Base-by-base conservation (phyloP, 1,140 invertebrate species). In the Pachypeltis micranthus region DNA sequence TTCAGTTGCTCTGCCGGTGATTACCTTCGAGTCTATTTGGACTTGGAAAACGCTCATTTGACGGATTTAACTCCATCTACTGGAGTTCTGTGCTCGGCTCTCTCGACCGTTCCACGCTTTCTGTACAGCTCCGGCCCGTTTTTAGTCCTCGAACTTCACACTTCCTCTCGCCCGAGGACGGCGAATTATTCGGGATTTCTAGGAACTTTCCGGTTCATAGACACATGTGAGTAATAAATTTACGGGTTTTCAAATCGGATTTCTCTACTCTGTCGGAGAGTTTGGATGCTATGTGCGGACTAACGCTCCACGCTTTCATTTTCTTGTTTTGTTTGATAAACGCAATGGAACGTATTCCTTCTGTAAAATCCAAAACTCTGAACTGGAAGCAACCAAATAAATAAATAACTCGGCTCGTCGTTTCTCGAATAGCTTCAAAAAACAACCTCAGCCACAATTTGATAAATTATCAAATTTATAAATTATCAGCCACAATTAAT, bases 101-200 rank as follows among this genome's bases (percentile, higher is more conserved):
- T 65, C 77, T 86, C 65, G 72, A 75, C 29, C 83, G 90, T 88
- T 44, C 86, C 87, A 10, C 81, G 84, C 67, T 82, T 85, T 4
- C 76, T 90, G 63, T 92, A 90, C 76, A 90, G 88, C n/a, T 87
- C 87, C 0, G 83, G 84, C 61, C 82, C 85, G 0, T 83, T 80
- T n/a, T 77, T 92, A 28, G 84, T 91, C 34, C 77, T 93, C 66
- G 88, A 93, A 73, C 87, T 92, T 71, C 89, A 92, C 70, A 81
- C 84, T 1, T 80, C 80, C 67, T 74, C 77, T 44, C 64, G 70
- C 25, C 71, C 77, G 10, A 75, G 72, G 54, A 88, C 87, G 71
- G 80, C 83, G 61, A 29, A 59, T 31, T 34, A 59, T 59, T 83
- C 82, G 1, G 88, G 89, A 47, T 92, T 91, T 72, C 78, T 82